These are phyloP conservation scores for Brachypteracias leptosomus DNA, from an alignment of 2,113 vertebrate species.

Conservation along the genomic window DNA sequence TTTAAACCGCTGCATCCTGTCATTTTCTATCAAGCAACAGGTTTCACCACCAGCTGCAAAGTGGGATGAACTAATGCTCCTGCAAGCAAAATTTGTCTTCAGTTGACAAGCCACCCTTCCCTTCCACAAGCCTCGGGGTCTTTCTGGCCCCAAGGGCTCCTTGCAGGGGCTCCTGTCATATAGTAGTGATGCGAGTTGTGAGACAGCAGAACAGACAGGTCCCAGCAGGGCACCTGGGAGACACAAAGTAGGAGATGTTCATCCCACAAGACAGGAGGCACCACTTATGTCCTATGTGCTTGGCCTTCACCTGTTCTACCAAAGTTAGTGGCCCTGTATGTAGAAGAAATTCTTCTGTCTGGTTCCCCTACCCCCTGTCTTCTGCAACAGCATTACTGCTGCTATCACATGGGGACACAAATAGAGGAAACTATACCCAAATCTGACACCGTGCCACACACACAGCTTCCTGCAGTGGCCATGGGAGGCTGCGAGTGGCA, in stretches of 20 bases:
- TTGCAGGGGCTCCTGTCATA: background rate
- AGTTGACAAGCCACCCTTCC: background rate
- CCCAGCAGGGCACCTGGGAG: background rate
- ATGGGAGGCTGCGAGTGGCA: background rate
- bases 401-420: background rate
- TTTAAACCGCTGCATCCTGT: background rate
- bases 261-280: background rate
- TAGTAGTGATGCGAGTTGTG: background rate
- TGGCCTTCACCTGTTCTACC: background rate
- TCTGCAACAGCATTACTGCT: background rate
- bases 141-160: background rate
- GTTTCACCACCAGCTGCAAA: background rate
- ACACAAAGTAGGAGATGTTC: background rate
- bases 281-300: background rate
- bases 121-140: background rate
- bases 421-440: background rate
- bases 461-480: background rate
- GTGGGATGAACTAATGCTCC: background rate
- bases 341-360: background rate
- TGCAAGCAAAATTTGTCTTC: background rate
- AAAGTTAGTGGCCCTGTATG: background rate
- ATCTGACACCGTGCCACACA: background rate
- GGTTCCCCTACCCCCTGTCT: background rate
- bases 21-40: background rate
- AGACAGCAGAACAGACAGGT: background rate